Evolutionary conservation across 2,113 vertebrate species (phyloP).

Genomic region (Elephantulus edwardii): DNA sequence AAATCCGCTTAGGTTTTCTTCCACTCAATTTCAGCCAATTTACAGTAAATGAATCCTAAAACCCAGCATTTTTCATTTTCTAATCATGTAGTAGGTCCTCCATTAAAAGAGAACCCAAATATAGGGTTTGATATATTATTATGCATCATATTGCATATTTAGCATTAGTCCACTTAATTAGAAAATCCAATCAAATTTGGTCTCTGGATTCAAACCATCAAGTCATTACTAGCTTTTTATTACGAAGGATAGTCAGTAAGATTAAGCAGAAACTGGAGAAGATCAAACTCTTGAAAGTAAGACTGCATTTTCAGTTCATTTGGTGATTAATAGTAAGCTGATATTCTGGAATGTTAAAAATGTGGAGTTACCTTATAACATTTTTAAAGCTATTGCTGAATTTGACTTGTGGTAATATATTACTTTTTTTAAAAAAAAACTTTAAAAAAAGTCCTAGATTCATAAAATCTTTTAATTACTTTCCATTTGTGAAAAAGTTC

Average conservation of each 20-base stretch:
- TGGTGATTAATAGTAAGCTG: conserved; percentile 52
- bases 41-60: conserved; percentile 70
- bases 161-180: conserved; percentile 61
- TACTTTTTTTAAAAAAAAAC: not conserved
- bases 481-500: not conserved
- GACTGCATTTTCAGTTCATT: conserved; percentile 27
- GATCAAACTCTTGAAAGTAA: conserved; percentile 52
- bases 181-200: conserved; percentile 44
- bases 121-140: conserved; percentile 27
- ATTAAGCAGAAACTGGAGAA: conserved; percentile 41
- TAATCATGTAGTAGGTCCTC: conserved; percentile 48
- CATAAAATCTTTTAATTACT: not conserved
- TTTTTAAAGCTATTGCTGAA: conserved; percentile 31
- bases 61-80: conserved; percentile 64
- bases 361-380: conserved; percentile 7
- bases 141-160: conserved; percentile 36
- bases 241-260: conserved; percentile 35
- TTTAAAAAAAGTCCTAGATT: not conserved
- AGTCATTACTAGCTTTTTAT: conserved; percentile 22
- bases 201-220: conserved; percentile 57
- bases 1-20: conserved; percentile 59
- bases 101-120: conserved; percentile 50
- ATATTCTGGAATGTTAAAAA: conserved; percentile 21
- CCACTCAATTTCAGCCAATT: conserved; percentile 69
- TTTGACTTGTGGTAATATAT: not conserved